Conservation (phyloP, 2,113 vertebrate genomes). For the Etheostoma cragini region DNA sequence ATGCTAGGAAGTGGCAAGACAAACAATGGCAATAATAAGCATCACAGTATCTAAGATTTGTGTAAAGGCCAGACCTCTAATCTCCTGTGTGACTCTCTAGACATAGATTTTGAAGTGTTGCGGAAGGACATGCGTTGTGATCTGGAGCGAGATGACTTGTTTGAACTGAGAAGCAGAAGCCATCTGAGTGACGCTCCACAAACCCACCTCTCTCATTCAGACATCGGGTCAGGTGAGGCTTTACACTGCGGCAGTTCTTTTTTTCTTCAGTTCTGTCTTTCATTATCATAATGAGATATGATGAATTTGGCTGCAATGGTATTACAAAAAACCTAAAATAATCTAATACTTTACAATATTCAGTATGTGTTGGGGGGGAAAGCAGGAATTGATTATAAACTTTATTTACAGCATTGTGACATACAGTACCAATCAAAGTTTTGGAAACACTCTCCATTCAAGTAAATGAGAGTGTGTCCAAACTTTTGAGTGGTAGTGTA, state of each 20-base stretch:
- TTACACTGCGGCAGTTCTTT: neutral
- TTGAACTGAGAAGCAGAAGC: slow-evolving; percentile 58
- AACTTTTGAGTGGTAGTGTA: too few species aligned
- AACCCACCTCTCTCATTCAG: slow-evolving; percentile 47
- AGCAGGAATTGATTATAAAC: too few species aligned
- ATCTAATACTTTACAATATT: too few species aligned
- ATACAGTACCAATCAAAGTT: too few species aligned
- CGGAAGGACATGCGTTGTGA: slow-evolving; percentile 78
- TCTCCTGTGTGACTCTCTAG: slow-evolving; percentile 12
- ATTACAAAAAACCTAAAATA: too few species aligned
- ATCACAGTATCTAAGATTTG: neutral
- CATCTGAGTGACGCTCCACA: slow-evolving; percentile 36
- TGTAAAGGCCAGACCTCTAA: neutral
- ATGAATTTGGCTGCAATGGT: too few species aligned
- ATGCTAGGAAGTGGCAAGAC: neutral
- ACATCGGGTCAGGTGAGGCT: slow-evolving; percentile 70
- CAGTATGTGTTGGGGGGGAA: too few species aligned
- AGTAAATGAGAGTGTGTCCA: too few species aligned
- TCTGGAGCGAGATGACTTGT: slow-evolving; percentile 35
- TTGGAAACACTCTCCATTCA: too few species aligned
- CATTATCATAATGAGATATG: too few species aligned
- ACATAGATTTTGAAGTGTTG: slow-evolving; percentile 83
- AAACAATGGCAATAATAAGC: neutral
- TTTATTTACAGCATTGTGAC: too few species aligned
- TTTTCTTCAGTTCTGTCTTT: too few species aligned